Conservation (phyloP, 1,140 invertebrate species). For the Neodiprion virginianus region DNA sequence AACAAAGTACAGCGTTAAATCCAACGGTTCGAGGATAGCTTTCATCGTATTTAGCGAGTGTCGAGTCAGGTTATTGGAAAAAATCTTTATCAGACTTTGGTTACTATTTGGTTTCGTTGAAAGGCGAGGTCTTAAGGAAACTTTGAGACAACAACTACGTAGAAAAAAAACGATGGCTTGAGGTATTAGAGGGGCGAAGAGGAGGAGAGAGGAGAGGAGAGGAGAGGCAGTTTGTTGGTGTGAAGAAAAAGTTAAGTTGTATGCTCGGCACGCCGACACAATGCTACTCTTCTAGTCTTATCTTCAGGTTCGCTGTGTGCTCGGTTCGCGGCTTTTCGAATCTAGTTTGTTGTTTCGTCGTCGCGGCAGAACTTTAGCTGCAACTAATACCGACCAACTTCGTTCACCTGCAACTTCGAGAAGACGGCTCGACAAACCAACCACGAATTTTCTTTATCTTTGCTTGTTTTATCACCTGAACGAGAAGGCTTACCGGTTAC, state of each 20-base stretch:
- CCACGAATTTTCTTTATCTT: neutral
- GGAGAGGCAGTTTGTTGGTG: neutral
- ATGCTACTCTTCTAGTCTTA: slow-evolving; percentile 5
- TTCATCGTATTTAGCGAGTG: neutral
- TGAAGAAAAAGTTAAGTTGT: slow-evolving; percentile 3
- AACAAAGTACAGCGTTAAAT: no score
- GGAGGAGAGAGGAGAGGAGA: neutral
- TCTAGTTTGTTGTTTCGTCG: slow-evolving; percentile 2
- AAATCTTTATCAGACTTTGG: neutral
- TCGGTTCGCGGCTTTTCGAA: neutral
- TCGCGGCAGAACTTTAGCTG: neutral
- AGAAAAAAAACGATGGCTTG: no score
- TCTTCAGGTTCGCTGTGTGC: neutral
- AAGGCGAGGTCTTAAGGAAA: neutral
- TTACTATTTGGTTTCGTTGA: neutral
- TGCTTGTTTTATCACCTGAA: neutral
- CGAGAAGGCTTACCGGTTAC: neutral
- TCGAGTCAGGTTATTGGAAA: neutral
- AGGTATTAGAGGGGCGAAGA: neutral
- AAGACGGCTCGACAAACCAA: neutral
- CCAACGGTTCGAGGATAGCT: neutral
- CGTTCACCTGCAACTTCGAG: neutral
- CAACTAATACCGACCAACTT: neutral
- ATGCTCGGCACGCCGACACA: neutral
- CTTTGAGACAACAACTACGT: neutral